Conservation (phyloP, 2,797 vertebrate species). For the Cuculus canorus region DNA sequence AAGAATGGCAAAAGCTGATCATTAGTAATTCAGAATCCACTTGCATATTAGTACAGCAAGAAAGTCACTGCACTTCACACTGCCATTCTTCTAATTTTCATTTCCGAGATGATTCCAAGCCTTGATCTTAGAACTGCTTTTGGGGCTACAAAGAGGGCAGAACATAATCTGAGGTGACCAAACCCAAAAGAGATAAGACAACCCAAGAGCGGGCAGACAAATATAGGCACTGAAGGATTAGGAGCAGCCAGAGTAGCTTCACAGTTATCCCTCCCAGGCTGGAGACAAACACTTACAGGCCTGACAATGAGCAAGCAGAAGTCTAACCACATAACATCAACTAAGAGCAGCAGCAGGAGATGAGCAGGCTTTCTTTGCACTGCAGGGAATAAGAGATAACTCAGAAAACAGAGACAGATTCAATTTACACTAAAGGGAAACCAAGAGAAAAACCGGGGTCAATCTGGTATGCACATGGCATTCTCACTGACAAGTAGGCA, state of each 20-base stretch:
- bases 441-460: constrained; percentile 37
- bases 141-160: neutral
- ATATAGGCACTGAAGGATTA: neutral
- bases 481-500: constrained; percentile 11
- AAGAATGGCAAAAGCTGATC: neutral
- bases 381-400: constrained; percentile 31
- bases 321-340: neutral
- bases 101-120: neutral
- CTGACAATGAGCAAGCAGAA: neutral
- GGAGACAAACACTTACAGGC: neutral
- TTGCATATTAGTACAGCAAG: neutral
- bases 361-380: constrained; percentile 21
- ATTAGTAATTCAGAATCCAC: neutral
- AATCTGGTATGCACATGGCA: neutral
- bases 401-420: constrained; percentile 21
- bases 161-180: neutral
- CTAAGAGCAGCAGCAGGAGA: constrained; percentile 25
- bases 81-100: neutral
- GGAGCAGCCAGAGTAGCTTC: neutral
- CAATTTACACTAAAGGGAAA: constrained; percentile 48
- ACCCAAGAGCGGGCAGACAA: neutral
- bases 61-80: neutral
- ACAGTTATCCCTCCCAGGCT: neutral
- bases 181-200: neutral
- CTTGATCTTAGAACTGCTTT: neutral